Base-by-base conservation (phyloP, 2,888 invertebrate species). In the Conchocele bisecta region DNA sequence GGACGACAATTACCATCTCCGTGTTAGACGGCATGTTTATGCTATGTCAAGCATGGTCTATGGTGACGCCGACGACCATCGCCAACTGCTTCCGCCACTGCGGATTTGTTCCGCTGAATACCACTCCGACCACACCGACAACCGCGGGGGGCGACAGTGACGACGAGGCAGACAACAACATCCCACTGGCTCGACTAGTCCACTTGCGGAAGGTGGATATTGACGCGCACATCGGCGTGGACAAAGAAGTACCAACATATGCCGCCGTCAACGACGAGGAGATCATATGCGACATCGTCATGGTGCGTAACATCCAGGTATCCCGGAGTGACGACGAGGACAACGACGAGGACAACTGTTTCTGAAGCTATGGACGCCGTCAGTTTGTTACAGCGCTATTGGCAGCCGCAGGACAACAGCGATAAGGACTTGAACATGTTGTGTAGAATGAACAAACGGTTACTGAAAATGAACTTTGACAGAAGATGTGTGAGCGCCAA, bases 31-130 rank as follows among this genome's bases (percentile, higher is more conserved):
- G 33, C 5, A 51, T 51, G 51, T 35, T 11, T 35, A 31, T 31
- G 29, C 5, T 51, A 7, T 20, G 35, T 33, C 51, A 51, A 26
- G 9, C 51, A 31, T 51, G 51, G 51, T 31, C 29, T 17, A 51
- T 29, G 31, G 51, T 51, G 6, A 33, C 29, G 31, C 33, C 29
- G 5, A 5, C 24, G 3, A 51, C 31, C 9, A 51, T 33, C 15
- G 31, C 51, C 33, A 51, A 51, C 17, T 51, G 51, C 51, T 51
- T 33, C 51, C 31, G 33, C 20, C 29, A 51, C 29, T 29, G 31
- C 15, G 51, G 51, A 9, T 48, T 48, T n/a, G n/a, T n/a, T n/a
- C n/a, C n/a, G n/a, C n/a, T n/a, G n/a, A n/a, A n/a, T n/a, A n/a
- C n/a, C n/a, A n/a, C n/a, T 13, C 48, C 31, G 15, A 48, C 28